phyloP scores from a whole-genome alignment of 1,140 invertebrate species.

The Rhagoletis pomonella region DNA sequence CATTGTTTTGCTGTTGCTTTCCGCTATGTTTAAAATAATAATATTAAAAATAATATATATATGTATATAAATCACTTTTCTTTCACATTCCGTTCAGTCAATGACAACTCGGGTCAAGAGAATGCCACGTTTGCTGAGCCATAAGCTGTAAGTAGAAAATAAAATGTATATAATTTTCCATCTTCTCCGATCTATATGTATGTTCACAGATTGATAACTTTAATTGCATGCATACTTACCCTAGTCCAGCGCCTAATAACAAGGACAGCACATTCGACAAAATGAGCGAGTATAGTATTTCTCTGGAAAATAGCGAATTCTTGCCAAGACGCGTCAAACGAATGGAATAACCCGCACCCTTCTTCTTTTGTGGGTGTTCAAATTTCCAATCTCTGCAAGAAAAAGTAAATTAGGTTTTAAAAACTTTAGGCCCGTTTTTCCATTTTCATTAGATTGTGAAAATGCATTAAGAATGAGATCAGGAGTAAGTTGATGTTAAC shows the following conservation, averaged over 20 bases:
- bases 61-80: constrained; percentile 40
- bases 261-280: constrained; percentile 92
- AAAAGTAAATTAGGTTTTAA: constrained; percentile 39
- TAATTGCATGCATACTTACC: constrained; percentile 77
- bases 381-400: constrained; percentile 86
- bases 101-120: constrained; percentile 79
- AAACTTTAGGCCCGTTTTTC: no score
- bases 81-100: constrained; percentile 73
- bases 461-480: no score
- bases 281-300: constrained; percentile 92
- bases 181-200: not conserved
- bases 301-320: constrained; percentile 88
- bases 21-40: constrained; percentile 17
- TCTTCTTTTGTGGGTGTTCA: constrained; percentile 80
- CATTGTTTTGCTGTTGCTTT: constrained; percentile 33
- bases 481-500: no score
- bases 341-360: constrained; percentile 79
- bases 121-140: constrained; percentile 81
- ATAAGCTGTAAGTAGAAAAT: constrained; percentile 76
- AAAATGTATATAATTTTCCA: constrained; percentile 51
- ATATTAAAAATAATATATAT: constrained; percentile 36
- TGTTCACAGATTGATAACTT: no score
- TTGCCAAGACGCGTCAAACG: constrained; percentile 87
- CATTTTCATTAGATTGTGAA: no score
- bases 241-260: constrained; percentile 91